phyloP scores from a whole-genome alignment of 2,888 invertebrate species.

The Petrolisthes cinctipes region DNA sequence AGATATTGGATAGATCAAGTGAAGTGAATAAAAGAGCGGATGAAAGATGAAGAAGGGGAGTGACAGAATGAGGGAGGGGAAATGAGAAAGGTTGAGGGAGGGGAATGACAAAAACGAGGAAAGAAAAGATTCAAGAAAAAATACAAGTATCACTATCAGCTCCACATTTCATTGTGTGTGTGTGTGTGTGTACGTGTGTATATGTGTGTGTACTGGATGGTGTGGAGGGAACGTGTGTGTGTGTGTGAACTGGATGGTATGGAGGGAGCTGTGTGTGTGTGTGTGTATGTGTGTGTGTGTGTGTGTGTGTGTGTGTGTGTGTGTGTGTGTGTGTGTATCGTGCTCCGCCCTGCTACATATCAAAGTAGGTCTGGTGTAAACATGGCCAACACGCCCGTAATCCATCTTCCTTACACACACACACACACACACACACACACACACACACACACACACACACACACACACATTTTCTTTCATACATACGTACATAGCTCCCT shows the following conservation, averaged over 20 bases:
- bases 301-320: neutral
- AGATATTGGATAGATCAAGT: no score
- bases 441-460: neutral
- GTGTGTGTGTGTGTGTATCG: no score
- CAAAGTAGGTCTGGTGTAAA: neutral
- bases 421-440: neutral
- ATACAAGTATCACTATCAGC: no score
- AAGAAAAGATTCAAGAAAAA: no score
- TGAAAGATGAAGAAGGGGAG: no score
- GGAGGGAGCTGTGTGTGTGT: neutral
- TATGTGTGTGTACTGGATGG: neutral
- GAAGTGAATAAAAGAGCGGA: no score
- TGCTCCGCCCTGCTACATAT: neutral
- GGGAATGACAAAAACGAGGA: no score
- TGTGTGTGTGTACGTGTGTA: neutral
- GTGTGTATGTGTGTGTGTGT: neutral
- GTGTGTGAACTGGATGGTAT: no score
- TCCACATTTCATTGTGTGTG: no score
- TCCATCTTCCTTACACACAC: neutral
- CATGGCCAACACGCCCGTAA: slow-evolving; percentile 1
- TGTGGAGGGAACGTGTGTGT: neutral
- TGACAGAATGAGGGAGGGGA: no score
- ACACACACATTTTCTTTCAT: neutral
- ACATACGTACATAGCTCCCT: neutral
- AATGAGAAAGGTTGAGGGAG: no score